Base-by-base conservation (phyloP, 2,888 invertebrate species). In the Acleris emargana region DNA sequence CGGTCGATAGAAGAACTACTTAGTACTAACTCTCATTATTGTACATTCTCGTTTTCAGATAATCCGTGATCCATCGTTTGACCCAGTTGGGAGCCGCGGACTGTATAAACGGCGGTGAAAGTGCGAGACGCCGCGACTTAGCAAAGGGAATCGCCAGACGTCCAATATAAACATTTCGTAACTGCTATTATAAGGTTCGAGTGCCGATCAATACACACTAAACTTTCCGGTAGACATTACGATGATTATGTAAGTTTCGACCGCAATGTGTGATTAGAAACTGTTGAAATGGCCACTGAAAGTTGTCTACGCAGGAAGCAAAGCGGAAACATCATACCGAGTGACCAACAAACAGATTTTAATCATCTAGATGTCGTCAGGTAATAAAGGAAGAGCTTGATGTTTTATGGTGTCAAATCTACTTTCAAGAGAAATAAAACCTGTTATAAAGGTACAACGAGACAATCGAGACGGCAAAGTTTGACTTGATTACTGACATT, bases 121-220 rank as follows among this genome's bases (percentile, higher is more conserved):
- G 90, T 88, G 83, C 80, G 80, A 83, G 85, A 88, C 83, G 73
- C 74, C 77, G 76, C 73, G 74, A 74, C 74, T 73, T 73, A 75
- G 76, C 77, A 76, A 75, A 78, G 79, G 78, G 78, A 82, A 76
- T 76, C 71, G 77, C 75, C 77, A 79, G 76, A 78, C 79, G 67
- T 76, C 73, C 75, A 82, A 80, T 81, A 80, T 78, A 83, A 82
- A 85, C 77, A 87, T 89, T 89, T 88, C 86, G 79, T 87, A 89
- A 89, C 81, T 71, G 74, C 75, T 76, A 76, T 78, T 77, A 77
- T 76, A 79, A 38, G 72, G 47, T 42, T 45, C 22, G 18, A 55
- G 47, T 32, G 47, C 50, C 43, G 64, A 83, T 87, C 86, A 76
- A 87, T 86, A 83, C 74, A 72, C 76, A 17, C 77, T 73, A 78